phyloP scores from a whole-genome alignment of 2,888 invertebrate species.

The Teleiodes luculella region DNA sequence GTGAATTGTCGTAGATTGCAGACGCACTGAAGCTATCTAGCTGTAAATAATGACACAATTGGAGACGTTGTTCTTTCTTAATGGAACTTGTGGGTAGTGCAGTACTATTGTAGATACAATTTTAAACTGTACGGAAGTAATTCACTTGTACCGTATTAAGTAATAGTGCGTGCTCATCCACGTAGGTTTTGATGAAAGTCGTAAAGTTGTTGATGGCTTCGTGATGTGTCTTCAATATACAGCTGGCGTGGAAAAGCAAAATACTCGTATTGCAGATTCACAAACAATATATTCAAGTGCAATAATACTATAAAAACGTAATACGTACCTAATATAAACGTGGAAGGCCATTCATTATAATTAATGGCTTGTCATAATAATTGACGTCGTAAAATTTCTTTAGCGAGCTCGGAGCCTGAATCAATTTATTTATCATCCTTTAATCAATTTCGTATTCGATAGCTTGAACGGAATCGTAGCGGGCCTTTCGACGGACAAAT shows the following conservation, averaged over 20 bases:
- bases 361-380: slow-evolving; percentile 61
- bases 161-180: background rate
- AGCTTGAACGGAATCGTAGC: slow-evolving; percentile 40
- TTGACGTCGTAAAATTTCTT: slow-evolving; percentile 42
- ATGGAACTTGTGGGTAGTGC: slow-evolving; percentile 27
- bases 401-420: slow-evolving; percentile 42
- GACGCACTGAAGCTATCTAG: slow-evolving; percentile 62
- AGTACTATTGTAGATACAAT: slow-evolving; percentile 11
- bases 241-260: background rate
- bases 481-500: slow-evolving; percentile 27
- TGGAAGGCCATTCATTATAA: slow-evolving; percentile 56
- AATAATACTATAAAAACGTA: slow-evolving; percentile 24
- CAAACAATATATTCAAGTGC: slow-evolving; percentile 26
- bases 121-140: slow-evolving; percentile 8
- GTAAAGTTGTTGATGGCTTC: background rate
- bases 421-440: too few relatives aligned
- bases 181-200: background rate
- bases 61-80: slow-evolving; percentile 53
- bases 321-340: slow-evolving; percentile 42
- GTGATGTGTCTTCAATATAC: background rate
- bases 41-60: slow-evolving; percentile 74
- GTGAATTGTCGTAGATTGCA: slow-evolving; percentile 70
- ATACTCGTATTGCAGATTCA: background rate
- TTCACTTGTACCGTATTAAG: slow-evolving; percentile 8
- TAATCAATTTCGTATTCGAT: slow-evolving; percentile 45